These are phyloP conservation scores for Acronicta alni DNA, from an alignment of 2,888 invertebrate species.

Conservation along the genomic window DNA sequence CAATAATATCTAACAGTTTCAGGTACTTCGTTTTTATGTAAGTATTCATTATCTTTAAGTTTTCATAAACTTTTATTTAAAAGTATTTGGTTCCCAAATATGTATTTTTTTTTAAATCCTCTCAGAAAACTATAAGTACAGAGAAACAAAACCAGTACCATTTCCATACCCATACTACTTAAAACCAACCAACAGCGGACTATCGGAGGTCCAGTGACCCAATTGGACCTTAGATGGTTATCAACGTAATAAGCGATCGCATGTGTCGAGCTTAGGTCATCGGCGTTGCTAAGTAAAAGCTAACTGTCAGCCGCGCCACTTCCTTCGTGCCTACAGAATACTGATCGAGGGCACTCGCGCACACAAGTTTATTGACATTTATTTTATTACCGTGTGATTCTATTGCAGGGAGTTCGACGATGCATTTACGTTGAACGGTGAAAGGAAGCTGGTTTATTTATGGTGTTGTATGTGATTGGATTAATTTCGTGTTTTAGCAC, in stretches of 20 bases:
- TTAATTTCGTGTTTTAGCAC: not conserved
- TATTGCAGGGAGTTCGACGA: constrained; percentile 5
- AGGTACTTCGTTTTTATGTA: too few species aligned
- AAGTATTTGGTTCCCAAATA: too few species aligned
- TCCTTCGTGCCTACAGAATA: constrained; percentile 65
- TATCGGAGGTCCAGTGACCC: constrained; percentile 43
- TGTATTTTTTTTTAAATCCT: too few species aligned
- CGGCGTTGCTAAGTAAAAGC: constrained; percentile 66
- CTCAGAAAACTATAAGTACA: not conserved
- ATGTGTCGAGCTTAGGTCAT: constrained; percentile 64
- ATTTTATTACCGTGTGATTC: constrained; percentile 4
- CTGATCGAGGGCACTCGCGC: constrained; percentile 55
- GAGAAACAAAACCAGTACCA: not conserved
- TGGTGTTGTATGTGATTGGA: not conserved
- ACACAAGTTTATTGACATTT: constrained; percentile 48
- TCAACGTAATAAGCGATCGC: constrained; percentile 40
- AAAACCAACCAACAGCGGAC: constrained; percentile 16
- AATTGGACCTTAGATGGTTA: constrained; percentile 36
- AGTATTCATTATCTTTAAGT: too few species aligned
- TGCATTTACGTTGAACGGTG: not conserved
- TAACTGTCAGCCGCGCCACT: constrained; percentile 70
- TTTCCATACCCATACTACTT: not conserved
- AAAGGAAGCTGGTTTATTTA: not conserved
- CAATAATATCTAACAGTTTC: too few species aligned
- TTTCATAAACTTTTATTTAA: too few species aligned